Base-by-base conservation (phyloP, 23 tunicate genomes). In the Clavelina lepadiformis region DNA sequence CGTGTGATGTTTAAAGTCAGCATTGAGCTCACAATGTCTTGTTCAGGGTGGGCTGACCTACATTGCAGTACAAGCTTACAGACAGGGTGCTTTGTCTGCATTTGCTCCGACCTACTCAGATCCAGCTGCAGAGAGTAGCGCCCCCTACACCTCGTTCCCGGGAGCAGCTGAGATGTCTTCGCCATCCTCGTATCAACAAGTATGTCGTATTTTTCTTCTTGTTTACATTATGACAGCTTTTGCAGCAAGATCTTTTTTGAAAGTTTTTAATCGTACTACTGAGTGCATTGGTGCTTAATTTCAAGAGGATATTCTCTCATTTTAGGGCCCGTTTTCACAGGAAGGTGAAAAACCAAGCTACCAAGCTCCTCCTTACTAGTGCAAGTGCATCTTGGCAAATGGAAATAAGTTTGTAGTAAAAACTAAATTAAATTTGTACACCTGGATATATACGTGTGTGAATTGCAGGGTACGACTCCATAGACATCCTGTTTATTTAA, bases 101-200 rank as follows among this genome's bases (percentile, higher is more conserved):
- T 89, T 89, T 63, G 97, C 97, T 0, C 97, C 97, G 1, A 58
- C 97, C 30, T 89, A 89, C 51, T 38, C 72, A 11, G 97, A 89
- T 35, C 89, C 97, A 23, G 78, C 58, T 28, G 47, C 61, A 0
- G 87, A 88, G 46, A 81, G 89, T 64, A 89, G 82, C 45, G 80
- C 97, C 0, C 97, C 97, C 3, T 89, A 89, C 70, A 89, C 66
- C 28, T 89, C 97, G 3, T 89, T 81, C 38, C 97, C 97, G 18
- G 97, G 97, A 1, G 81, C 80, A 15, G 91, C 60, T 8, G 83
- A 86, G 15, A 73, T 60, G 76, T 3, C 68, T 7, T 68, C 77
- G 13, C 96, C 84, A 31, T 73, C 80, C 2, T 34, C 83, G 1
- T 89, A 89, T 65, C 97, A 89, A 69, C 91, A 89, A 53, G 89